A percentile compares a stretch with the other conserved stretches of the same genome.
phyloP scores from a whole-genome alignment of 2,113 vertebrate genomes.

The Limanda limanda region DNA sequence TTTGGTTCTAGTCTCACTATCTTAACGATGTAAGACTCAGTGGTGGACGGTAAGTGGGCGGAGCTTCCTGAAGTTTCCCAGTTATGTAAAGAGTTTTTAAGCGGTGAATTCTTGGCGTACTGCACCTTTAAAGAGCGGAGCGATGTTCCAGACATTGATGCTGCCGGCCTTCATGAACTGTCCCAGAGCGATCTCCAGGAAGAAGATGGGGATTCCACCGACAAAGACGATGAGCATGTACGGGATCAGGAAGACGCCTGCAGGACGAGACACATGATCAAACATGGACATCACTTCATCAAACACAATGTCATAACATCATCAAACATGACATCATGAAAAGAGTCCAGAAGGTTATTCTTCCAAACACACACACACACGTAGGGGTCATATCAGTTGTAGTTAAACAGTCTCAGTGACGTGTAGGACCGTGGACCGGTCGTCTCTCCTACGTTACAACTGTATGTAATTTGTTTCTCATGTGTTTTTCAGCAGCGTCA shows the following conservation, averaged over 20 bases:
- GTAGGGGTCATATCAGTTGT: too few species aligned
- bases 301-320: not conserved
- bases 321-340: too few species aligned
- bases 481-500: conserved; percentile 22
- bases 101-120: not conserved
- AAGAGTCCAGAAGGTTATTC: too few species aligned
- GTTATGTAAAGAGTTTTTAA: too few species aligned
- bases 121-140: conserved; percentile 86
- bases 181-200: conserved; percentile 87
- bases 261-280: not conserved
- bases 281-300: not conserved
- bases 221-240: conserved; percentile 84
- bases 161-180: conserved; percentile 90
- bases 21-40: too few species aligned
- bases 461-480: conserved; percentile 3
- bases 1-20: too few species aligned
- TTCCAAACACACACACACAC: too few species aligned
- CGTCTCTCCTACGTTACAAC: not conserved
- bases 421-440: not conserved
- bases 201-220: conserved; percentile 88
- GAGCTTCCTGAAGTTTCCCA: too few species aligned
- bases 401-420: not conserved
- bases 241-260: conserved; percentile 89
- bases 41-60: too few species aligned
- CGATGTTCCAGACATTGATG: conserved; percentile 89